Conservation (phyloP, 2,888 invertebrate species). For the Hydraecia micacea region DNA sequence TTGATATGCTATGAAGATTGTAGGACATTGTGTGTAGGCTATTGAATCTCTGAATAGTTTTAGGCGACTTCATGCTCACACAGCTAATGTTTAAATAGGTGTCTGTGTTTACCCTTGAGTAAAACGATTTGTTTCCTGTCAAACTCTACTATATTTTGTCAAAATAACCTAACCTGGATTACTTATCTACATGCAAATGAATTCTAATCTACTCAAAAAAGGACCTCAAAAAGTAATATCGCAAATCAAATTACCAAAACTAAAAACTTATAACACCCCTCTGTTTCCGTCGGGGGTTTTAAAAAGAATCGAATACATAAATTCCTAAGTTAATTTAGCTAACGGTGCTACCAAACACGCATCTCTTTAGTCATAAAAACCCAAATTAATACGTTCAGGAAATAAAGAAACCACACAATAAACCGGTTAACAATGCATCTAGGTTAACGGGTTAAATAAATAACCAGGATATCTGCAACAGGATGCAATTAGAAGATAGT, state of each 20-base stretch:
- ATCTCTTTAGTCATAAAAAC: conserved; percentile 1
- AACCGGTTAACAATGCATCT: conserved; percentile 45
- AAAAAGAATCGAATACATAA: neutral
- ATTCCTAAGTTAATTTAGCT: neutral
- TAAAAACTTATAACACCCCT: neutral
- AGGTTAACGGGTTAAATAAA: conserved; percentile 50
- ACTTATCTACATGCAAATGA: neutral
- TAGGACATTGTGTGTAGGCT: conserved; percentile 29
- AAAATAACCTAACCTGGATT: too few relatives aligned
- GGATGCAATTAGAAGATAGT: conserved; percentile 62
- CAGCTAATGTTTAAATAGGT: neutral
- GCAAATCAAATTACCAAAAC: neutral
- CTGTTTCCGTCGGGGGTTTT: neutral
- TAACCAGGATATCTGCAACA: conserved; percentile 50
- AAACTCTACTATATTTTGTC: neutral
- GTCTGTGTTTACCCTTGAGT: neutral
- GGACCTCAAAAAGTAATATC: neutral
- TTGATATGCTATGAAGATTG: conserved; percentile 30
- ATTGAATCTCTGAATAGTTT: neutral
- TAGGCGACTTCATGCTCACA: neutral
- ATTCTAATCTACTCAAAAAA: neutral
- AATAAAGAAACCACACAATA: conserved; percentile 44
- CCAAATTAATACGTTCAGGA: conserved; percentile 26
- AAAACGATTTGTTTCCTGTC: neutral
- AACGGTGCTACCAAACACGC: conserved; percentile 15